Evolutionary conservation across 2,888 invertebrate species (phyloP), one percentile per base, ranked within the genome.

Genomic region (Gandaritis pyraliata): DNA sequence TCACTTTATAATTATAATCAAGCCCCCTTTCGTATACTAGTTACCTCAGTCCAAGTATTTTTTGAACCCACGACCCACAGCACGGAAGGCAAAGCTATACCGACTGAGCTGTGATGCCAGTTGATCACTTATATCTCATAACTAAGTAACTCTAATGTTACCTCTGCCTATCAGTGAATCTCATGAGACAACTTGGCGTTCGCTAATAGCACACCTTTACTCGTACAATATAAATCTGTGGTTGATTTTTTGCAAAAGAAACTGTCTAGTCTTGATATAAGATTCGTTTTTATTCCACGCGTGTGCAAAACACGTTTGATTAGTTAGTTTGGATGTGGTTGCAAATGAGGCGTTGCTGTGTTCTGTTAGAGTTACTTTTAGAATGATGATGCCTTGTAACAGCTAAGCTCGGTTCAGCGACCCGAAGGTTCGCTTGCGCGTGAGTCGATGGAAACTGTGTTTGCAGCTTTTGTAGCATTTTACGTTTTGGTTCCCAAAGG

Each of bases 221-320:
- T n/a, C n/a, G n/a, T n/a, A n/a, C n/a, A n/a, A n/a, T n/a, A n/a
- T n/a, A 74, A 80, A 82, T 33, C 33, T 33, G 1, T 33, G 73
- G 75, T 73, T 12, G 1, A 13, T n/a, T 46, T 12, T 13, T 23
- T 46, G 13, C 66, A 79, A 75, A 75, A 61, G 18, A 10, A 53
- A 75, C 76, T 61, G 58, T 76, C 75, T 12, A 10, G 0, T 29
- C 47, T 2, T 2, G 0, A 2, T 55, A 30, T 74, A 66, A 65
- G 58, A 65, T 56, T 57, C 72, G 11, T 68, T 73, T 74, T 75
- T 43, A 45, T 64, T 62, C 60, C 61, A 30, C 30, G 50, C 33
- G n/a, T 23, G 30, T 49, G 53, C 57, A 67, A 81, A 82, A 85
- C 86, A 78, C 80, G 86, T 87, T 85, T 86, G 81, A 80, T 87